Conservation (phyloP, 1,140 invertebrate genomes). For the Temnothorax curvispinosus region DNA sequence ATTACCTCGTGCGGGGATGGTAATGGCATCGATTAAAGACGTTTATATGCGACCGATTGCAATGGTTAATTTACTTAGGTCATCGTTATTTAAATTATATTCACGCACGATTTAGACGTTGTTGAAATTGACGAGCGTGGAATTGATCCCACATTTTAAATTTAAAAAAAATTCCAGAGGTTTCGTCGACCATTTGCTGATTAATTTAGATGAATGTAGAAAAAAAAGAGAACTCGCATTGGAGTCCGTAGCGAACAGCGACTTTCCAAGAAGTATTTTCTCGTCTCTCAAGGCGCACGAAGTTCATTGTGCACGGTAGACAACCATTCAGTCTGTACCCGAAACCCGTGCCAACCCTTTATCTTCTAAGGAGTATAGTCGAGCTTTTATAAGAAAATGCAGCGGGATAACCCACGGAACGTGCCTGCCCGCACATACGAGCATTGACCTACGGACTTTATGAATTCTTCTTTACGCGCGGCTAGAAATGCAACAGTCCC, state of each 20-base stretch:
- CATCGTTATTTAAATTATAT: conserved; percentile 9
- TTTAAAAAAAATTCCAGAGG: neutral
- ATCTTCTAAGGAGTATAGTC: conserved; percentile 49
- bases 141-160: conserved; percentile 12
- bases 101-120: neutral
- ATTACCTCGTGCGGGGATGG: neutral
- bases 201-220: neutral
- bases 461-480: conserved; percentile 31
- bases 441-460: conserved; percentile 21
- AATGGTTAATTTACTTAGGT: conserved; percentile 10
- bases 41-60: conserved; percentile 14
- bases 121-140: neutral
- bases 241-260: neutral
- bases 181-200: neutral
- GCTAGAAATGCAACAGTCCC: neutral
- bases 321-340: conserved; percentile 23
- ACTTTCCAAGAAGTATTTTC: conserved; percentile 7
- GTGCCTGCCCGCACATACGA: conserved; percentile 29
- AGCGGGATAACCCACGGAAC: conserved; percentile 35
- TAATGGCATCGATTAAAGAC: conserved; percentile 12
- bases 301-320: conserved; percentile 43
- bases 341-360: conserved; percentile 49
- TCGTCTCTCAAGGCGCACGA: neutral
- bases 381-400: conserved; percentile 58
- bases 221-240: neutral